Percentiles rank a stretch among this genome's conserved stretches.
Evolutionary conservation across 35 echinoderm and acorn worm species (phyloP).

Genomic region (Stichopus chloronotus): DNA sequence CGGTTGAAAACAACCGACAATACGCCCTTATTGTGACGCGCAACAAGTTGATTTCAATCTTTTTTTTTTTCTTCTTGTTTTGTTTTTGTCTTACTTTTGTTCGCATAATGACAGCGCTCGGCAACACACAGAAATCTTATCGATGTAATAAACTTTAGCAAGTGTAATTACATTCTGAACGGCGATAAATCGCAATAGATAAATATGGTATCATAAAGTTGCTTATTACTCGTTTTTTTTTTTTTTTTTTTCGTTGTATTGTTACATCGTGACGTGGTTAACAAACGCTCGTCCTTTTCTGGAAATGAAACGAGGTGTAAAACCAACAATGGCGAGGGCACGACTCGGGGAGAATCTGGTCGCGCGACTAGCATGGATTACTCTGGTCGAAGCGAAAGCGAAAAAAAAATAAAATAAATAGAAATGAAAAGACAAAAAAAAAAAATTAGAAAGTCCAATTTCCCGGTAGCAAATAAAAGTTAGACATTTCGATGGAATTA

Average conservation of each 20-base stretch:
- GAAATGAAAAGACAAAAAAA: background rate
- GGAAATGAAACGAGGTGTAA: background rate
- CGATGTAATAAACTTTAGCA: background rate
- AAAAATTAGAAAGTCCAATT: too few relatives aligned
- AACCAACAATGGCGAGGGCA: background rate
- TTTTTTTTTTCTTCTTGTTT: conserved; percentile 26
- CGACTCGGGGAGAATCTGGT: background rate
- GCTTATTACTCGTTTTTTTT: too few relatives aligned
- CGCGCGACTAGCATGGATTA: background rate
- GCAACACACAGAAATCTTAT: background rate
- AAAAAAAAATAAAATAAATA: background rate
- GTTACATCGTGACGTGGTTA: background rate
- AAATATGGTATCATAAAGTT: background rate
- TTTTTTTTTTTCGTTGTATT: too few relatives aligned
- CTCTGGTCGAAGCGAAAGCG: background rate
- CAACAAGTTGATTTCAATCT: conserved; percentile 26
- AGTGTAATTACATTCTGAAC: conserved; percentile 19
- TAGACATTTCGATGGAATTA: background rate
- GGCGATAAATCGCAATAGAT: conserved; percentile 3
- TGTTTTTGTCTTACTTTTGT: background rate
- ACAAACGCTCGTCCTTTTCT: background rate
- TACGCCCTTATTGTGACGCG: background rate
- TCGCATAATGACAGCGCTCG: background rate
- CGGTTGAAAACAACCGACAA: conserved; percentile 13
- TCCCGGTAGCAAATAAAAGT: too few relatives aligned